Evolutionary conservation across 2,888 invertebrate species (phyloP).

Genomic region (Brachypterus glaber): DNA sequence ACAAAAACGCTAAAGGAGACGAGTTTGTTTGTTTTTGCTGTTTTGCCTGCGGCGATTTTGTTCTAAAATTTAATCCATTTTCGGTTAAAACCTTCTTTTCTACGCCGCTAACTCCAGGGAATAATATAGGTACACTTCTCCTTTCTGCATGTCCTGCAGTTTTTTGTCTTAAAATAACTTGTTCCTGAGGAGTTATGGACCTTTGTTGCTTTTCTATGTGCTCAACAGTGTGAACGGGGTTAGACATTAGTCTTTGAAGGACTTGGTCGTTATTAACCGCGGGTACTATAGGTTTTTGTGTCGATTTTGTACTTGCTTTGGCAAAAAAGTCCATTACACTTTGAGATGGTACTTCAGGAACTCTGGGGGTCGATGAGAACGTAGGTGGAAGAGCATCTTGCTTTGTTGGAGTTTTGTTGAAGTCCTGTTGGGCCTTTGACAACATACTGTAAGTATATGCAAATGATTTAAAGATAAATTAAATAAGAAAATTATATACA

Average conservation of each 20-base stretch:
- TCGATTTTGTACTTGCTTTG: constrained; percentile 54
- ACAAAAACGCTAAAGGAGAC: constrained; percentile 30
- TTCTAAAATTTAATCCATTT: constrained; percentile 16
- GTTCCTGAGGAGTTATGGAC: constrained; percentile 61
- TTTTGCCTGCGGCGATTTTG: too few species aligned
- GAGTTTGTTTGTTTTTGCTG: constrained; percentile 11
- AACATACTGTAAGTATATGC: constrained; percentile 69
- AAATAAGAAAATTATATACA: too few species aligned
- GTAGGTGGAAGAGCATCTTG: constrained; percentile 29
- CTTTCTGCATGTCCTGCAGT: constrained; percentile 25
- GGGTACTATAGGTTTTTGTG: constrained; percentile 45
- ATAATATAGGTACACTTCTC: constrained; percentile 32
- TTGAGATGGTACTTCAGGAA: constrained; percentile 64
- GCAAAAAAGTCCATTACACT: constrained; percentile 86
- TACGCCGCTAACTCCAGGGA: constrained; percentile 24
- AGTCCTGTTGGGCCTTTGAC: constrained; percentile 82
- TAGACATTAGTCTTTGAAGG: constrained; percentile 72
- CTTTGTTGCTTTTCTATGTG: constrained; percentile 83
- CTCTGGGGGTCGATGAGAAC: constrained; percentile 43
- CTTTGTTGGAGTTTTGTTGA: constrained; percentile 49
- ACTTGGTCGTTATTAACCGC: constrained; percentile 40
- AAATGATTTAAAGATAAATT: too few species aligned
- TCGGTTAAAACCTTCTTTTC: constrained; percentile 16
- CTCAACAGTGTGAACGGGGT: constrained; percentile 74
- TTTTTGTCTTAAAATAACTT: constrained; percentile 21